Conservation (phyloP, 2,888 invertebrate genomes). For the Ectropis crepuscularia region DNA sequence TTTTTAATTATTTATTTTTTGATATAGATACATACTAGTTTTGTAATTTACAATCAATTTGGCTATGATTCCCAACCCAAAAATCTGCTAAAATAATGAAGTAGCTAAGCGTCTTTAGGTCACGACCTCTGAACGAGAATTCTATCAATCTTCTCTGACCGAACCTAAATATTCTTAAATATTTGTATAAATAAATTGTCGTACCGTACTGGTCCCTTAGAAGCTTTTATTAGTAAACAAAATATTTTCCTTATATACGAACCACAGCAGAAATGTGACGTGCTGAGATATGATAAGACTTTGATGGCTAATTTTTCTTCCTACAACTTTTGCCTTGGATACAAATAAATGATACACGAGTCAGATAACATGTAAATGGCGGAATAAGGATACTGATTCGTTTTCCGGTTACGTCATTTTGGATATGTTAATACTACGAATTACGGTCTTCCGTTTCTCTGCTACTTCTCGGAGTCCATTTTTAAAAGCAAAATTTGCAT, state of each 20-base stretch:
- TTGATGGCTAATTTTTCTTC: slow-evolving; percentile 36
- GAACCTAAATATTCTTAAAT: not conserved
- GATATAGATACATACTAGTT: no score
- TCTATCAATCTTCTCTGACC: no score
- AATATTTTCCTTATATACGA: slow-evolving; percentile 26
- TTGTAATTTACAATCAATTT: no score
- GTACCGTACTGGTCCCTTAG: slow-evolving; percentile 3
- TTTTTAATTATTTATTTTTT: no score
- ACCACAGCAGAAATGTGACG: slow-evolving; percentile 25
- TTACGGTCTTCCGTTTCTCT: not conserved
- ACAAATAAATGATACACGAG: slow-evolving; percentile 35
- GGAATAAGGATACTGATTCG: slow-evolving; percentile 33
- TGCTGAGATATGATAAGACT: slow-evolving; percentile 36
- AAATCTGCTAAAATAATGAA: no score
- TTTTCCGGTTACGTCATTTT: slow-evolving; percentile 34
- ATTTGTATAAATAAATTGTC: not conserved
- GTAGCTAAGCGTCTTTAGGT: no score
- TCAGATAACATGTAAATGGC: slow-evolving; percentile 35
- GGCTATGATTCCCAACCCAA: no score
- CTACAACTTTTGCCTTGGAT: slow-evolving; percentile 31
- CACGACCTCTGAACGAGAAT: not conserved
- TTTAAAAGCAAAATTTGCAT: no score
- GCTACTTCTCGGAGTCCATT: not conserved
- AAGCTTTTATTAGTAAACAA: slow-evolving; percentile 21
- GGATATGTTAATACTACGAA: slow-evolving; percentile 14